Conservation (phyloP, 2,888 invertebrate genomes). For the Lacanobia wlatinum region DNA sequence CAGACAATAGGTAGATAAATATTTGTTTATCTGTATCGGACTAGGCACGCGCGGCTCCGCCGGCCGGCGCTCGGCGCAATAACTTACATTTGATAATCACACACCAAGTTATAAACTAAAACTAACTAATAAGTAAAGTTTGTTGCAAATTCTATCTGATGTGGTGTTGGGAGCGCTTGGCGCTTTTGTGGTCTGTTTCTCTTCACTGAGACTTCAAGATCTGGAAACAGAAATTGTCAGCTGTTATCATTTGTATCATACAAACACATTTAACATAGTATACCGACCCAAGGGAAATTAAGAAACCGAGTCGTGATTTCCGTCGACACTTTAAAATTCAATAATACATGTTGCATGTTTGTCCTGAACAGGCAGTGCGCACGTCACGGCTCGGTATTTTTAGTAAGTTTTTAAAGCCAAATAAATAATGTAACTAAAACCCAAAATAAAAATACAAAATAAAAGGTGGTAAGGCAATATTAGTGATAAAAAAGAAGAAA, state of each 20-base stretch:
- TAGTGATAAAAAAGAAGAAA: constrained; percentile 27
- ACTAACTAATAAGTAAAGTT: constrained; percentile 87
- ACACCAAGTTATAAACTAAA: constrained; percentile 88
- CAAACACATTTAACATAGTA: constrained; percentile 11
- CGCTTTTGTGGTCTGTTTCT: constrained; percentile 76
- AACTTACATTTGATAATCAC: constrained; percentile 88
- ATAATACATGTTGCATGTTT: not conserved
- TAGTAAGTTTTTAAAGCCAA: constrained; percentile 32
- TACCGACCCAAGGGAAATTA: constrained; percentile 39
- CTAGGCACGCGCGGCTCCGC: constrained; percentile 87
- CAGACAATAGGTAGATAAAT: constrained; percentile 88
- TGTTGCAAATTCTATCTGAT: constrained; percentile 83
- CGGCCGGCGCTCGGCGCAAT: constrained; percentile 86
- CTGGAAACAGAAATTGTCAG: constrained; percentile 78
- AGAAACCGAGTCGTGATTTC: constrained; percentile 44
- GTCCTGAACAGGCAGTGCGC: constrained; percentile 13
- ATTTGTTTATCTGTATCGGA: constrained; percentile 89
- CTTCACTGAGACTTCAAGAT: constrained; percentile 84
- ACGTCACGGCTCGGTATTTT: constrained; percentile 41
- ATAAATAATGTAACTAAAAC: constrained; percentile 20
- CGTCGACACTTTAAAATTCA: constrained; percentile 16
- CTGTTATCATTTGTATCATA: constrained; percentile 16
- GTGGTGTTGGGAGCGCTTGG: constrained; percentile 82
- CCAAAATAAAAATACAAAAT: constrained; percentile 23
- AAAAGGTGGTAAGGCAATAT: constrained; percentile 38